Evolutionary conservation across 2,888 invertebrate species (phyloP).

Genomic region (Sesia bembeciformis): DNA sequence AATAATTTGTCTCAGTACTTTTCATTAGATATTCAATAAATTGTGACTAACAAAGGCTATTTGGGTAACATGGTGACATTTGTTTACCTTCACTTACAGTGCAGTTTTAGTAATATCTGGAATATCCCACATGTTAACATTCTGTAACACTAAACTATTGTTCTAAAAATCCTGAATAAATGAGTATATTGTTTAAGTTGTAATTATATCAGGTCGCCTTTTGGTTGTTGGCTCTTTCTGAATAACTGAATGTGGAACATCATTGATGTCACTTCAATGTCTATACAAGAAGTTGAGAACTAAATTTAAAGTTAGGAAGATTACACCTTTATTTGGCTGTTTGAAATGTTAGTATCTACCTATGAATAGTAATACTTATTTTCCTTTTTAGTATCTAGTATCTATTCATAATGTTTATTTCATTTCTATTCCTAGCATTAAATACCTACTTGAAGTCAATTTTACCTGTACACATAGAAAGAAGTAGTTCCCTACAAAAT

Average conservation of each 20-base stretch:
- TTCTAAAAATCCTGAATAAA: not conserved
- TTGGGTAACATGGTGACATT: not conserved
- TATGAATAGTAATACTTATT: too few relatives aligned
- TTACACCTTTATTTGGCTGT: conserved; percentile 26
- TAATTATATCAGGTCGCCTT: not conserved
- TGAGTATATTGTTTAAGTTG: not conserved
- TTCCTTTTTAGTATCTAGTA: too few relatives aligned
- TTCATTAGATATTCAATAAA: too few relatives aligned
- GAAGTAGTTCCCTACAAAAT: too few relatives aligned
- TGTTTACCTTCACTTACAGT: not conserved
- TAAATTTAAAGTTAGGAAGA: conserved; percentile 20
- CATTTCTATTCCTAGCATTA: too few relatives aligned
- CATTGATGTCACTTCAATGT: conserved; percentile 20
- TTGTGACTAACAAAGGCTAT: not conserved
- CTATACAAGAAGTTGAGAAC: conserved; percentile 32
- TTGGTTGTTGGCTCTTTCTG: not conserved
- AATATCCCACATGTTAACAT: too few relatives aligned
- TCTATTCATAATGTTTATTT: too few relatives aligned
- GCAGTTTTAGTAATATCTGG: too few relatives aligned
- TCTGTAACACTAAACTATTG: too few relatives aligned
- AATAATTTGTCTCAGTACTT: too few relatives aligned
- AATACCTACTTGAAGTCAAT: too few relatives aligned
- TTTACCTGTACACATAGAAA: too few relatives aligned
- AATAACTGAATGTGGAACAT: not conserved
- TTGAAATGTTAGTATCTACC: conserved; percentile 40